Evolutionary conservation across 2,888 invertebrate genomes (phyloP), one percentile per base, ranked within the genome.

Genomic region (Melanostoma mellinum): DNA sequence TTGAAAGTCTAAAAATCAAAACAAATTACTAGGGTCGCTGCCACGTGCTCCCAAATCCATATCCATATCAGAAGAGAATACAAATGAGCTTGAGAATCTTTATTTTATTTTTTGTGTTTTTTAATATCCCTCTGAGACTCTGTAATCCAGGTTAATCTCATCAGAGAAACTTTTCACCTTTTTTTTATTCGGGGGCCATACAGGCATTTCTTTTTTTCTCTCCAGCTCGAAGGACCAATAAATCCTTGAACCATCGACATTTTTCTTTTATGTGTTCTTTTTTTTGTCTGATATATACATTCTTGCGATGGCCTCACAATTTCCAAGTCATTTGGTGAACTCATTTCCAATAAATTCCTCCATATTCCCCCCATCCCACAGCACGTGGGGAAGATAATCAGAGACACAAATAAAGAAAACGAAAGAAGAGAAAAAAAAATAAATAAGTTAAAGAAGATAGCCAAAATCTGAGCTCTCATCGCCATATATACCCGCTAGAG

Each of bases 321-420:
- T 69, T 69, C 52, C 75, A 68, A 75, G 53, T 68, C 68, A 75
- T 68, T 75, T 68, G 68, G 30, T 53, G 75, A 40, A 69, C 56
- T 69, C 69, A 69, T 69, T 69, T 58, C 56, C 38, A 50, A 50
- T 65, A 65, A 65, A 20, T 20, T 20, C 20, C 20, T 20, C 1
- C 20, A 50, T 50, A 63, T 50, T 50, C 50, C 38, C 40, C 36
- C 46, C 48, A 61, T 20, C 20, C 20, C 20, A 20, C 20, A 20
- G 20, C 20, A 20, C 20, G 20, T 48, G 46, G 30, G 8, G 35
- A 61, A 46, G 20, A 55, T 30, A 68, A 60, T 61, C 44, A 78
- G 4, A 6, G 2, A 60, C 2, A 40, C 3, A 38, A 40, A 50
- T 48, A 46, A 20, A 9, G 9, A 46, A 36, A 20, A n/a, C 60